phyloP scores from a whole-genome alignment of 2,888 invertebrate species.

The Apodemia duryi region DNA sequence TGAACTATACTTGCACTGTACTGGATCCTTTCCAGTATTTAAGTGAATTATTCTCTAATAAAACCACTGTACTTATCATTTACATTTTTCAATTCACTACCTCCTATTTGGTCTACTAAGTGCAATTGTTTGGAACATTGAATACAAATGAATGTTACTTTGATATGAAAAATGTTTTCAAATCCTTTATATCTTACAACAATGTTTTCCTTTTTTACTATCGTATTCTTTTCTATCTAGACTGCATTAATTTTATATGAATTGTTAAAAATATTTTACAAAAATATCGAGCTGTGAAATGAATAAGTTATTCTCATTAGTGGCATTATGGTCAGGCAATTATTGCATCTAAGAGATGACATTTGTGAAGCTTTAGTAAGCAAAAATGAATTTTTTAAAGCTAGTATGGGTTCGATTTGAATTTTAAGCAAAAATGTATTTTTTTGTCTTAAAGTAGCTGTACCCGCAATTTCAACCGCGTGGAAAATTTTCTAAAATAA shows the following conservation, averaged over 20 bases:
- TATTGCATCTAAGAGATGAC: too few species aligned
- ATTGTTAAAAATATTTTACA: not conserved
- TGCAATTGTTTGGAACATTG: conserved; percentile 46
- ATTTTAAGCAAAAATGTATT: too few species aligned
- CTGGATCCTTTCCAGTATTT: conserved; percentile 65
- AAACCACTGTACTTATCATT: conserved; percentile 70
- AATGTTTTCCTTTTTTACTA: not conserved
- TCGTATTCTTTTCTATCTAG: not conserved
- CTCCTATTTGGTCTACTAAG: conserved; percentile 41
- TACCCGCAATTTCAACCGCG: too few species aligned
- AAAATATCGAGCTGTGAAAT: not conserved
- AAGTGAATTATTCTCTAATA: conserved; percentile 69
- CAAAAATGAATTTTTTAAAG: too few species aligned
- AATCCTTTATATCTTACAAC: conserved; percentile 2
- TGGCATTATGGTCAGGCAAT: too few species aligned
- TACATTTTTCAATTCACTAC: conserved; percentile 73
- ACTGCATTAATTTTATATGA: not conserved
- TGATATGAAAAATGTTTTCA: conserved; percentile 1
- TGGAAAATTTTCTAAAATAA: too few species aligned
- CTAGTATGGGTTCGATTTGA: too few species aligned
- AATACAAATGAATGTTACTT: conserved; percentile 18
- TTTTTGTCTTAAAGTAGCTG: too few species aligned
- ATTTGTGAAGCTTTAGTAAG: too few species aligned
- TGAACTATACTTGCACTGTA: conserved; percentile 30
- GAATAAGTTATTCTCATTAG: too few species aligned